A percentile compares a stretch with the other conserved stretches of the same genome.
These are phyloP conservation scores for Sesamia nonagrioides DNA, from an alignment of 1,140 invertebrate genomes.

Conservation along the genomic window DNA sequence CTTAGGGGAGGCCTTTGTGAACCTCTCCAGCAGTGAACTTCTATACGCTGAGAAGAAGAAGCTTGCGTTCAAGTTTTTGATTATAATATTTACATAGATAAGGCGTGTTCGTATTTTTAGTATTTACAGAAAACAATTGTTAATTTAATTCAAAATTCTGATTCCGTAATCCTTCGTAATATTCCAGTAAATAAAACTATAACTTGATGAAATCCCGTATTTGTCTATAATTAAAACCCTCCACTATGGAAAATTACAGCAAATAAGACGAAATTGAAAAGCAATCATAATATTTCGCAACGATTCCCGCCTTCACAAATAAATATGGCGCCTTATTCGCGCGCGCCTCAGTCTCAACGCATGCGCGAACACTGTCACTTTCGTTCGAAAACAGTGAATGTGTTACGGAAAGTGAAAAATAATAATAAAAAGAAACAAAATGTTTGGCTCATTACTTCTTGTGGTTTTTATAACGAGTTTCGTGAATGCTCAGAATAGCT, in stretches of 20 bases:
- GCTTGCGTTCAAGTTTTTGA: too few relatives aligned
- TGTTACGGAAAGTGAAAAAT: conserved; percentile 38
- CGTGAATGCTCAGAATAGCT: conserved; percentile 26
- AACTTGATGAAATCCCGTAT: neutral
- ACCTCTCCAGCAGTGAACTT: too few relatives aligned
- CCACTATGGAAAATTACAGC: conserved; percentile 38
- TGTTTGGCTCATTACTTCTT: conserved; percentile 44
- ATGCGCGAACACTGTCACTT: conserved; percentile 52
- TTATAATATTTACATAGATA: too few relatives aligned
- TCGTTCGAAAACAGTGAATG: conserved; percentile 31
- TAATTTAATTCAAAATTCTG: too few relatives aligned
- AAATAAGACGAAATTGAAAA: conserved; percentile 43
- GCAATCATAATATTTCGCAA: conserved; percentile 51
- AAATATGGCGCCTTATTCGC: conserved; percentile 50
- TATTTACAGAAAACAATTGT: too few relatives aligned
- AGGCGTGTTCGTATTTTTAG: too few relatives aligned
- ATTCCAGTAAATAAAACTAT: neutral
- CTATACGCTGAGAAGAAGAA: too few relatives aligned
- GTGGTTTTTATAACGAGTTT: conserved; percentile 38
- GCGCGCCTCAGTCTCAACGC: conserved; percentile 52
- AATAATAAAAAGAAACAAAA: conserved; percentile 1
- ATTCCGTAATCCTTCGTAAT: neutral
- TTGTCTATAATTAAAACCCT: neutral
- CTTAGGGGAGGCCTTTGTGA: too few relatives aligned
- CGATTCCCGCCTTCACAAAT: conserved; percentile 34